Evolutionary conservation across 1,140 invertebrate genomes (phyloP), one percentile per base, ranked within the genome.

Genomic region (Pentalonia nigronervosa): DNA sequence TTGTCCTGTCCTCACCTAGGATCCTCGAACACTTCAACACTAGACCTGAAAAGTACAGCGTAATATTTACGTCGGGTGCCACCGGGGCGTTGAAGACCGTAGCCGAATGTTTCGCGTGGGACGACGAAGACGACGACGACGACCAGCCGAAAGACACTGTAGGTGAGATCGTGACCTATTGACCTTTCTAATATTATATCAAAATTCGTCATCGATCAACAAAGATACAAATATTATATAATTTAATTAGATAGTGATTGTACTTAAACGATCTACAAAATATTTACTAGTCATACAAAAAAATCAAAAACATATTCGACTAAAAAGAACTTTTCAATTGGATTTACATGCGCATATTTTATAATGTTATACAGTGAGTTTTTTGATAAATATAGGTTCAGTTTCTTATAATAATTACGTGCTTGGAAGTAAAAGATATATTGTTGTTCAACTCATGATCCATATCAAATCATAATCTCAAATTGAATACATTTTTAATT

Each of bases 11-110:
- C 21, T 20, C 30, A 1, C 1, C 94, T 94, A 98, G 98, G 95
- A 96, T 99, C 94, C 95, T 99, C 41, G 95, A 97, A 67, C 97
- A 98, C 95, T 99, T 99, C 94, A 97, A 98, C 94, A 98, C 98
- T 83, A 96, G 96, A 94, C 94, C 96, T 0, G 96, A 98, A 41
- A 97, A 98, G 91, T 99, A 99, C 95, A 96, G 96, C 94, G 96
- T 99, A 6, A 97, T 99, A 94, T 99, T 99, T 94, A 99, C 98
- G 81, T 97, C 97, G 1, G 98, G 98, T 30, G 97, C 98, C 36
- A 99, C 98, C 53, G 97, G 96, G 30, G 96, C 97, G 2, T 95
- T 99, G 11, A 98, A 98, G 96, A 94, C 98, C 90, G 95, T 99
- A 23, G 97, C 97, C 7, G 98, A 99, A 95, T 96, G 96, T 94